A percentile compares a stretch with the other conserved stretches of the same genome.
These are phyloP conservation scores for Drosophila testacea DNA, from an alignment of 2,888 invertebrate genomes.

Conservation along the genomic window DNA sequence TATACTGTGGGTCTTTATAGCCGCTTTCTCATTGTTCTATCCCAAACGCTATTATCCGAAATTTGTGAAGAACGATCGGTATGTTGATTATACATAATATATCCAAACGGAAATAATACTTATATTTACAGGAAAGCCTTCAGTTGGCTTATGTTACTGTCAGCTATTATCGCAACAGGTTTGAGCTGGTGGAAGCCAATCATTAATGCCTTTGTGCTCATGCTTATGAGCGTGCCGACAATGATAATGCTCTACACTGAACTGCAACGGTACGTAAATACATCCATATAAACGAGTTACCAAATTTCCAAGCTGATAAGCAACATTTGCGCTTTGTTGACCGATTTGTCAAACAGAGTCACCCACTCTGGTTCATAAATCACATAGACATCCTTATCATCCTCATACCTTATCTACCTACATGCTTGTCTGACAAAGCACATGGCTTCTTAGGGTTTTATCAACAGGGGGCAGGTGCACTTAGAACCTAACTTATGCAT, in stretches of 20 bases:
- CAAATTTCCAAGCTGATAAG: constrained; percentile 33
- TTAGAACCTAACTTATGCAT: constrained; percentile 18
- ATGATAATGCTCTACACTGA: constrained; percentile 89
- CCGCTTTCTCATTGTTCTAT: constrained; percentile 91
- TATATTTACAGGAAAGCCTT: constrained; percentile 87
- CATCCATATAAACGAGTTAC: constrained; percentile 14
- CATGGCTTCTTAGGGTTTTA: constrained; percentile 10
- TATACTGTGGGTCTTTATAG: constrained; percentile 93
- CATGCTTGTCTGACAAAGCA: constrained; percentile 26
- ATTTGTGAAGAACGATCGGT: constrained; percentile 89
- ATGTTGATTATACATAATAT: constrained; percentile 20
- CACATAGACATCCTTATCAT: constrained; percentile 21
- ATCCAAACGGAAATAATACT: constrained; percentile 3
- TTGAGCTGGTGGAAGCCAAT: constrained; percentile 91
- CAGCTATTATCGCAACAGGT: constrained; percentile 89
- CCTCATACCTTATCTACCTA: constrained; percentile 35
- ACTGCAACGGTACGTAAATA: constrained; percentile 87
- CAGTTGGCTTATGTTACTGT: constrained; percentile 87
- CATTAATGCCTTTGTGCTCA: constrained; percentile 93
- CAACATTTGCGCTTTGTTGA: constrained; percentile 11
- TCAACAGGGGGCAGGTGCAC: constrained; percentile 31
- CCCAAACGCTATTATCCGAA: constrained; percentile 90
- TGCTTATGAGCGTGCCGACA: constrained; percentile 90
- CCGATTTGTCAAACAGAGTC: constrained; percentile 37
- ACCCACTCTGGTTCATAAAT: constrained; percentile 18